phyloP scores from a whole-genome alignment of 2,113 vertebrate species.

The Psilopsiagon aymara region DNA sequence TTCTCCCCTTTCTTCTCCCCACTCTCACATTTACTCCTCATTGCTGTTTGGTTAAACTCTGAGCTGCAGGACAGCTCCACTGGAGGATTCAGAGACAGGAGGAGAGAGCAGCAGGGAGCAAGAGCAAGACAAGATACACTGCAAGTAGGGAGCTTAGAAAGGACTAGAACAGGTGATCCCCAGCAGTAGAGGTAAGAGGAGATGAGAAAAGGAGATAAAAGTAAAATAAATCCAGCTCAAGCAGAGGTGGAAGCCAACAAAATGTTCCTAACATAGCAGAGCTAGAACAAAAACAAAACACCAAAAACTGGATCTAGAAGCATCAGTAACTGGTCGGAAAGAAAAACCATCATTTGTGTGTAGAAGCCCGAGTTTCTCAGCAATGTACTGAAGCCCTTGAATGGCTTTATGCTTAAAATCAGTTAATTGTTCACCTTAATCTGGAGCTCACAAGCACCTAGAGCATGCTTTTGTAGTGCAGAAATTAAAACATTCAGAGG shows the following conservation, averaged over 20 bases:
- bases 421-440: background rate
- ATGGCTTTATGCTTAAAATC: background rate
- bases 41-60: background rate
- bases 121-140: background rate
- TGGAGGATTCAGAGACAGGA: background rate
- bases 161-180: background rate
- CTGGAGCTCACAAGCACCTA: background rate
- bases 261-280: background rate
- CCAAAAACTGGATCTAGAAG: background rate
- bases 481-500: background rate
- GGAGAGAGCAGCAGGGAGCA: background rate
- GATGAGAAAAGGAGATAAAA: background rate
- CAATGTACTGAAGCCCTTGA: background rate
- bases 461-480: background rate
- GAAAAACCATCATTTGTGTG: background rate
- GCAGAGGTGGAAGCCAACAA: background rate
- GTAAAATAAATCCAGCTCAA: background rate
- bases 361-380: background rate
- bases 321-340: background rate
- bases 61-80: background rate
- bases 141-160: background rate
- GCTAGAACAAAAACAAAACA: background rate
- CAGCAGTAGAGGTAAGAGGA: background rate
- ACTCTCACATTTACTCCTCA: background rate
- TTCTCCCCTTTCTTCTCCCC: background rate